phyloP scores from a whole-genome alignment of 2,888 invertebrate genomes.

The Andrena marginata region DNA sequence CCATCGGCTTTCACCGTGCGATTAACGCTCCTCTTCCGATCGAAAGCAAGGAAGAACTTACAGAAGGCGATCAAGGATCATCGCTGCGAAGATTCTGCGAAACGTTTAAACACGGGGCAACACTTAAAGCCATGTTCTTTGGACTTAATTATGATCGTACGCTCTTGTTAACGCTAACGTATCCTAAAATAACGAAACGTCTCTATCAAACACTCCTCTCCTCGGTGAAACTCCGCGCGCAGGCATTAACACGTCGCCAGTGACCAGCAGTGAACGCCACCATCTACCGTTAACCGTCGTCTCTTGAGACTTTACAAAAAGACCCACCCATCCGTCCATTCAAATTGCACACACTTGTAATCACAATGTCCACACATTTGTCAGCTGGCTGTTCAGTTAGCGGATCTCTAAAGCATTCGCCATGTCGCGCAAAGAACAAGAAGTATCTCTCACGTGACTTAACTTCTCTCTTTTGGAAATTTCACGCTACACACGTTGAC shows the following conservation, averaged over 20 bases:
- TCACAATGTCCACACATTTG: neutral
- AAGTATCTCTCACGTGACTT: neutral
- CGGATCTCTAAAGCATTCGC: neutral
- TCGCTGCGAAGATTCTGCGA: neutral
- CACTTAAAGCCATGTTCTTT: constrained; percentile 54
- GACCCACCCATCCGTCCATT: neutral
- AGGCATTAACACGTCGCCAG: neutral
- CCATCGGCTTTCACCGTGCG: neutral
- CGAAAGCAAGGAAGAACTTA: neutral
- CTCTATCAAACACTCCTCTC: neutral
- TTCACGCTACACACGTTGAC: neutral
- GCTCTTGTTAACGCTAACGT: neutral
- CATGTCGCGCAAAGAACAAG: neutral
- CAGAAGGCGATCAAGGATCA: neutral
- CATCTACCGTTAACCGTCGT: neutral
- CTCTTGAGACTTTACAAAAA: neutral
- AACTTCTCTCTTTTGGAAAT: neutral
- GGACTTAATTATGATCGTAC: constrained; percentile 16
- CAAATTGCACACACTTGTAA: constrained; percentile 13
- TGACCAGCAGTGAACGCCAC: neutral
- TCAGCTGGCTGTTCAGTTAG: neutral
- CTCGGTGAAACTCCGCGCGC: neutral
- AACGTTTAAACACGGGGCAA: neutral
- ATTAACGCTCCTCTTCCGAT: neutral
- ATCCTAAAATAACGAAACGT: neutral